phyloP scores from a whole-genome alignment of 2,113 vertebrate genomes.

The Trichomycterus rosablanca region DNA sequence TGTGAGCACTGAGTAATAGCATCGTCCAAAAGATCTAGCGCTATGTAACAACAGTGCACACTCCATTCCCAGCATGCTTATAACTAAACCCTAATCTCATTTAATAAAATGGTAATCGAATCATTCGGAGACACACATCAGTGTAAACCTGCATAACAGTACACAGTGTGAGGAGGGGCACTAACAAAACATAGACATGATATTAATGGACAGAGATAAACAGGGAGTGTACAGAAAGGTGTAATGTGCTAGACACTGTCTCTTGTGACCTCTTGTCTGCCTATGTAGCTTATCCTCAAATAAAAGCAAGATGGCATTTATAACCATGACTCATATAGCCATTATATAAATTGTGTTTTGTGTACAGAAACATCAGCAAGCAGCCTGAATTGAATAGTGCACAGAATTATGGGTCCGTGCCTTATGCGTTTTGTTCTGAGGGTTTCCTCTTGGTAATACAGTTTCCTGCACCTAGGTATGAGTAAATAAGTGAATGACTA shows the following conservation, averaged over 20 bases:
- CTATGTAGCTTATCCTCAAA: conserved; percentile 1
- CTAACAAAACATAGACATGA: neutral
- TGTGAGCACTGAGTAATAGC: conserved; percentile 6
- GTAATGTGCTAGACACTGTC: too few relatives aligned
- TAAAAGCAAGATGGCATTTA: conserved; percentile 1
- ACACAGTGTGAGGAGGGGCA: neutral
- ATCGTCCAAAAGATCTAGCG: conserved; percentile 14
- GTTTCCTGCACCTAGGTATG: too few relatives aligned
- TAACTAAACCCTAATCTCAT: conserved; percentile 24
- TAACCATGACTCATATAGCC: neutral
- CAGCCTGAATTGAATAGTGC: neutral
- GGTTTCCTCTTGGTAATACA: too few relatives aligned
- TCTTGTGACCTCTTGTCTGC: too few relatives aligned
- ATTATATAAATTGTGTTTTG: too few relatives aligned
- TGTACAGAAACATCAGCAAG: neutral
- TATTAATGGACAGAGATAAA: neutral
- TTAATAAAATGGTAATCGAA: conserved; percentile 38
- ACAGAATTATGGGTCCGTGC: too few relatives aligned
- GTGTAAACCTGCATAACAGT: conserved; percentile 20
- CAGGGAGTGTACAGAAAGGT: neutral
- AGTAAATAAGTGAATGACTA: too few relatives aligned
- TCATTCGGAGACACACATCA: conserved; percentile 36
- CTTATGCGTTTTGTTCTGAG: too few relatives aligned
- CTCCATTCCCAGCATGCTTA: conserved; percentile 36
- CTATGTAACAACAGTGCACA: neutral